Evolutionary conservation across 2,888 invertebrate species (phyloP), one percentile per base, ranked within the genome.

Genomic region (Spodoptera exigua): DNA sequence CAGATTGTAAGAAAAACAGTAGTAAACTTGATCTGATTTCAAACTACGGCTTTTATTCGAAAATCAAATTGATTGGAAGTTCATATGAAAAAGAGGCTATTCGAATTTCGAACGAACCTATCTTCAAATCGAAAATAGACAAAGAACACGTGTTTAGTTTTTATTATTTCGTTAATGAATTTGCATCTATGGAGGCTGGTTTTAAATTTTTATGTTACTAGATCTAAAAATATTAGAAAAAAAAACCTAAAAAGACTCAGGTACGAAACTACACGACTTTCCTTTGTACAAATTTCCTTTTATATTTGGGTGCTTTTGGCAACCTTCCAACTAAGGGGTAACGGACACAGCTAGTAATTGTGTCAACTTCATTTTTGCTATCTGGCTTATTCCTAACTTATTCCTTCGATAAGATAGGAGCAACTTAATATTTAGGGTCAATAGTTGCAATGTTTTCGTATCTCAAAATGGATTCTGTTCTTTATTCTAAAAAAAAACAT

Each of bases 301-400:
- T 75, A 78, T 81, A 81, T 75, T 72, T 71, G 53, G 60, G 49
- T 64, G 59, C 59, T 72, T 59, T 65, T 83, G 83, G 83, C 81
- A 51, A 34, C 18, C 18, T 21, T 61, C 82, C 81, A 82, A 75
- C 35, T 16, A 56, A 37, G 54, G 61, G 58, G 66, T 62, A 46
- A 55, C 60, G 70, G 76, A 77, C 76, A 72, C 56, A 52, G 63
- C 57, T 59, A 70, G 72, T 70, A 68, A 65, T 62, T 72, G 68
- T 61, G 62, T 65, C 64, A 61, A 62, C 60, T 59, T 43, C 14
- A 41, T 68, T 60, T 57, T 52, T 58, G 61, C 27, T 56, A 40
- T 49, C 37, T 49, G 37, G 45, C 47, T 37, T 45, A 52, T 56
- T 57, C 49, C 51, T 58, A 18, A 51, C 51, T 54, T 63, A 27